These are phyloP conservation scores for Leptinotarsa peninsularis DNA, from an alignment of 2,888 invertebrate species.

Conservation along the genomic window DNA sequence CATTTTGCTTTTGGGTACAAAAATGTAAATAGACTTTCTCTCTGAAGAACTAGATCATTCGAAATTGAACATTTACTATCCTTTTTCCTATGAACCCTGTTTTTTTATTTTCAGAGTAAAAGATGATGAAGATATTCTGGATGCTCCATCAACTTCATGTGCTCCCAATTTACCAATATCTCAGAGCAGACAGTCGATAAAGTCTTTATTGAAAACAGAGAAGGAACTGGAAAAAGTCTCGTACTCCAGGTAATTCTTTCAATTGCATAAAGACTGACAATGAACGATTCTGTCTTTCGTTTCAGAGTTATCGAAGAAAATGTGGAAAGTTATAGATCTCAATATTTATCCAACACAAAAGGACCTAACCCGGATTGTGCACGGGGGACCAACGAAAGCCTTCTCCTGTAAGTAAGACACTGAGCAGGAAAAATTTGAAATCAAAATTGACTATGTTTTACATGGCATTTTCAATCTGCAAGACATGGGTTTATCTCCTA, in stretches of 20 bases:
- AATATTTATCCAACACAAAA: constrained; percentile 69
- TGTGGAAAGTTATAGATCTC: constrained; percentile 70
- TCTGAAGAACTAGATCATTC: too few relatives aligned
- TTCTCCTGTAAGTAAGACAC: constrained; percentile 77
- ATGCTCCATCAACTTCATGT: constrained; percentile 37
- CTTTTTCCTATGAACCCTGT: neutral
- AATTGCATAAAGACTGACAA: neutral
- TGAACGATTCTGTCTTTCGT: neutral
- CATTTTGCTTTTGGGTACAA: too few relatives aligned
- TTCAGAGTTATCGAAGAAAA: constrained; percentile 58
- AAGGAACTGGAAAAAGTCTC: constrained; percentile 56
- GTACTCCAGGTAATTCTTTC: constrained; percentile 29
- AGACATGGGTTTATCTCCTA: too few relatives aligned
- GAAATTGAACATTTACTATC: too few relatives aligned
- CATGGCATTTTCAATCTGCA: too few relatives aligned
- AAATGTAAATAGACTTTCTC: too few relatives aligned
- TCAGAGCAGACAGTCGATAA: constrained; percentile 64
- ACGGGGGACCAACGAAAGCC: constrained; percentile 83
- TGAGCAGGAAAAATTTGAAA: neutral
- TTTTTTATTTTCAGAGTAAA: neutral
- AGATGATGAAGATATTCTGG: constrained; percentile 15
- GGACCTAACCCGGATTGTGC: constrained; percentile 80
- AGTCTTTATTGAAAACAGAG: constrained; percentile 61
- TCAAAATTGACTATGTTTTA: neutral
- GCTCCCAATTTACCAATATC: constrained; percentile 56